A percentile compares a stretch with the other conserved stretches of the same genome.
phyloP scores from a whole-genome alignment of 92 coral and sea anemone species.

The Muricea muricata region DNA sequence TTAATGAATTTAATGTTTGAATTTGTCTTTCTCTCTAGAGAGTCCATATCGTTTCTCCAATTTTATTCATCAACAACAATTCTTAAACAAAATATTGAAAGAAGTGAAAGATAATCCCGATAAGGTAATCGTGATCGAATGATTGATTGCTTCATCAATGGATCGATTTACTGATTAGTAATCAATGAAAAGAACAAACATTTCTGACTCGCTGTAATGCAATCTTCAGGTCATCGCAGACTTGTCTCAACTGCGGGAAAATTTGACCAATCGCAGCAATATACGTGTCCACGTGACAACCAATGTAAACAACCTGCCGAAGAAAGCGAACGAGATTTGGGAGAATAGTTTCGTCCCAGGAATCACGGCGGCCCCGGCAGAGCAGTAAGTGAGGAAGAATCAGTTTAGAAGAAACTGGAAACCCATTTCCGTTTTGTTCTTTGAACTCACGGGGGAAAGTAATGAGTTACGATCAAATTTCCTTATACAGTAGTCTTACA shows the following conservation, averaged over 20 bases:
- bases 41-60: constrained; percentile 81
- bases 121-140: constrained; percentile 65
- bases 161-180: not conserved
- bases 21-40: too few species aligned
- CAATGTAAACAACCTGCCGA: constrained; percentile 80
- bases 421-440: too few species aligned
- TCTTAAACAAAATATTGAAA: constrained; percentile 72
- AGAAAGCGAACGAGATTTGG: constrained; percentile 78
- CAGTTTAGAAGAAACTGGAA: too few species aligned
- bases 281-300: constrained; percentile 88
- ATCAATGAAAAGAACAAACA: too few species aligned
- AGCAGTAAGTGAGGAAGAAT: constrained; percentile 55
- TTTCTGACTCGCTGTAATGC: too few species aligned
- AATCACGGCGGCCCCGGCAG: constrained; percentile 52
- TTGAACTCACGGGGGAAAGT: too few species aligned
- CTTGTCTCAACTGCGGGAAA: constrained; percentile 70
- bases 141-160: not conserved
- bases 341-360: constrained; percentile 66
- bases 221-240: constrained; percentile 84
- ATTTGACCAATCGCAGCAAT: constrained; percentile 78
- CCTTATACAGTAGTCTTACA: too few species aligned
- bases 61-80: constrained; percentile 85
- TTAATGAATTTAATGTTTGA: too few species aligned
- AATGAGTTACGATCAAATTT: too few species aligned
- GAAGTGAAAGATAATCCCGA: constrained; percentile 72